Evolutionary conservation across 2,888 invertebrate species (phyloP).

Genomic region (Syritta pipiens): DNA sequence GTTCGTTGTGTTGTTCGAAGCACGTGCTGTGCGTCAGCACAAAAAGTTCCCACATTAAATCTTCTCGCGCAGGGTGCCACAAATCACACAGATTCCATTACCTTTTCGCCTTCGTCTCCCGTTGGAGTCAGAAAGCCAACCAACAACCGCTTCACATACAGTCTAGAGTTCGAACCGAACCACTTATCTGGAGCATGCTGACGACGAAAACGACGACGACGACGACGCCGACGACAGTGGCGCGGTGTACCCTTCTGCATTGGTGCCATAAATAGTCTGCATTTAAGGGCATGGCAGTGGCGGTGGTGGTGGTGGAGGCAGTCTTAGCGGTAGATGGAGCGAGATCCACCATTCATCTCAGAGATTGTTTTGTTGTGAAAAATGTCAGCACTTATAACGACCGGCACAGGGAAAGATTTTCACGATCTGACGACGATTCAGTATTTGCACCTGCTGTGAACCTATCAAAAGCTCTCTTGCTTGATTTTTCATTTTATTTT

Average conservation of each 20-base stretch:
- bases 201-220: too few species aligned
- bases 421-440: conserved; percentile 31
- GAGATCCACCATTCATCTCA: conserved; percentile 5
- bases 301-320: too few species aligned
- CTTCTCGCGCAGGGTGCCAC: conserved; percentile 68
- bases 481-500: neutral
- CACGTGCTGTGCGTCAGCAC: conserved; percentile 72
- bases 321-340: too few species aligned
- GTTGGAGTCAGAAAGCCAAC: conserved; percentile 54
- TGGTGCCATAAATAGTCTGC: conserved; percentile 62
- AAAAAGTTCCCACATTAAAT: conserved; percentile 72
- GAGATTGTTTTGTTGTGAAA: conserved; percentile 32
- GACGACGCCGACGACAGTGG: conserved; percentile 27
- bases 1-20: conserved; percentile 40
- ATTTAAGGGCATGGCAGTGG: conserved; percentile 5
- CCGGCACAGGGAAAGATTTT: conserved; percentile 14
- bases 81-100: conserved; percentile 67
- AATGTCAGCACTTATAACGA: conserved; percentile 32
- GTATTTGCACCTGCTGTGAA: conserved; percentile 56
- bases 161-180: conserved; percentile 47
- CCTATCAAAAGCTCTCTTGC: conserved; percentile 41
- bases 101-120: conserved; percentile 47
- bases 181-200: conserved; percentile 63
- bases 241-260: conserved; percentile 29
- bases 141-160: conserved; percentile 9